Evolutionary conservation across 2,113 vertebrate genomes (phyloP), one percentile per base, ranked within the genome.

Genomic region (Sardina pilchardus): DNA sequence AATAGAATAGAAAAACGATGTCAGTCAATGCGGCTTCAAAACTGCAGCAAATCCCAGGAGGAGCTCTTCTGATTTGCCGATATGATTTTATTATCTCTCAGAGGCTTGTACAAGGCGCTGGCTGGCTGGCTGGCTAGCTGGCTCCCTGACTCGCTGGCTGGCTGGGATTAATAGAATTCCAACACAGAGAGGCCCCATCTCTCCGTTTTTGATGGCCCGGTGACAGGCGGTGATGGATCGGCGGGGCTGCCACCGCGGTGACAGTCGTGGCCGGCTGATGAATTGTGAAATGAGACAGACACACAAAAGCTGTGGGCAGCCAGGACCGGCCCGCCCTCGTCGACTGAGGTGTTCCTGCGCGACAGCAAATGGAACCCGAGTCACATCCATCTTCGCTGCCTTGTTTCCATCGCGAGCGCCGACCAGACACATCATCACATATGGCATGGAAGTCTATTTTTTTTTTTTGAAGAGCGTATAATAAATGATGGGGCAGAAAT

Each of bases 201-300:
- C 91, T 92, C 90, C 89, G 92, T 59, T 89, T 92, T 91, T 93
- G 94, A 94, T 93, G 93, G 90, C 88, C 87, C 82, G 87, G 85
- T 94, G 94, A 93, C 93, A 92, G 92, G 85, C 47, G 82, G 86
- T 96, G 94, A 96, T 94, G 94, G 94, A 96, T 96, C 92, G 93
- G 89, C 39, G 89, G 90, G 91, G 90, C 94, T 94, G 94, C 95
- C 92, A 93, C 90, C 89, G 85, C 89, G n/a, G 87, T 95, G 94
- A 95, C 94, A 94, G 93, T 93, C 81, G 82, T 91, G 93, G 95
- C 90, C 92, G 91, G 94, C 92, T 96, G 96, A 96, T 96, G 93
- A 95, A 96, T 94, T 95, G 96, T 96, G 96, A 96, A 96, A 96
- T 96, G 95, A 96, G 95, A 96, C 90, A 95, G 94, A 93, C 95